Evolutionary conservation across 2,797 vertebrate genomes (phyloP).

Genomic region (Megaceryle alcyon): DNA sequence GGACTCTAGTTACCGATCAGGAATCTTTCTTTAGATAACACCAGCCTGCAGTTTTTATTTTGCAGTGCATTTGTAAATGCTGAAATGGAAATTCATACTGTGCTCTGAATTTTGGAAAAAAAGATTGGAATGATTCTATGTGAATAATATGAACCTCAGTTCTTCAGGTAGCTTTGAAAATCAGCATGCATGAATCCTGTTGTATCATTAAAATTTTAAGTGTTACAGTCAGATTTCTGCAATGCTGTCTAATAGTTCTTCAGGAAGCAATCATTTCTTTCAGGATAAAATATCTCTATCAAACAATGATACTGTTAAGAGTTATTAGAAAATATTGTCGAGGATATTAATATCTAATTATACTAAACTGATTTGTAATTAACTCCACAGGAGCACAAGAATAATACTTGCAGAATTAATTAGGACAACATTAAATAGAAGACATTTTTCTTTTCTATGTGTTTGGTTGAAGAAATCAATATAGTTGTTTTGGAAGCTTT

Average conservation of each 20-base stretch:
- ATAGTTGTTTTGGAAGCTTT: conserved; percentile 15
- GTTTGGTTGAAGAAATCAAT: conserved; percentile 57
- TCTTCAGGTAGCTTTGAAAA: neutral
- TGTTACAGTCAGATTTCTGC: neutral
- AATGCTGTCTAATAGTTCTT: neutral
- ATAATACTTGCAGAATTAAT: conserved; percentile 73
- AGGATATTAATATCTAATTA: conserved; percentile 80
- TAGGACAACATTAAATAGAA: conserved; percentile 62
- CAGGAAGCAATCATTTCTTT: neutral
- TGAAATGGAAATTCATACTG: neutral
- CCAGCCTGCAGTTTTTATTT: neutral
- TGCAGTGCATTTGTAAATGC: neutral
- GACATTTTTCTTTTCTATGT: conserved; percentile 49
- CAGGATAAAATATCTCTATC: conserved; percentile 43
- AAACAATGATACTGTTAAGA: conserved; percentile 60
- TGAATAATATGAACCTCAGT: neutral
- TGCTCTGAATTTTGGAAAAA: neutral
- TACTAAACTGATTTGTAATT: conserved; percentile 78
- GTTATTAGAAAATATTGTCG: conserved; percentile 77
- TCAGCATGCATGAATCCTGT: neutral
- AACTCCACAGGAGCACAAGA: conserved; percentile 68
- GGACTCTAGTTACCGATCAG: neutral
- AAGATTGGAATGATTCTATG: neutral
- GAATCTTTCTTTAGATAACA: neutral
- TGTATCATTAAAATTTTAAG: neutral